These are phyloP conservation scores for Crematogaster levior DNA, from an alignment of 2,888 invertebrate species.

Conservation along the genomic window DNA sequence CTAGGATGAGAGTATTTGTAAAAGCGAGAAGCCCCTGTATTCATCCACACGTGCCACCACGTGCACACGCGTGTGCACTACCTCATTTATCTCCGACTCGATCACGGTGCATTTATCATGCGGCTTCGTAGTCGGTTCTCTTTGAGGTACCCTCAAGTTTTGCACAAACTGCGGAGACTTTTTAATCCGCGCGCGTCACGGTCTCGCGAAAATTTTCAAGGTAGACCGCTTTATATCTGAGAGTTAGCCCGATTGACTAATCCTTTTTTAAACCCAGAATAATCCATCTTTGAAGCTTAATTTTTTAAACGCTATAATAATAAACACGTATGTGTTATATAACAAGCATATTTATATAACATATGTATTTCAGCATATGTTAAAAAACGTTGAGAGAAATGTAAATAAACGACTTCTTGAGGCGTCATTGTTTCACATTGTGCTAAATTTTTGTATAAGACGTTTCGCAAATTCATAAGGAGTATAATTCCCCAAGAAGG, in stretches of 20 bases:
- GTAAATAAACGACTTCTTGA: neutral
- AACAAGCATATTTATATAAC: neutral
- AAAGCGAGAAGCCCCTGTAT: neutral
- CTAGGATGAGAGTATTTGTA: constrained; percentile 34
- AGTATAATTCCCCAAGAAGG: no score
- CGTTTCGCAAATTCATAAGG: neutral
- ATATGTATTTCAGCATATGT: neutral
- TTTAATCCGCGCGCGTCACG: constrained; percentile 38
- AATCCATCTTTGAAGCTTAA: neutral
- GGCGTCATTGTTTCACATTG: neutral
- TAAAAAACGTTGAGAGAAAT: neutral
- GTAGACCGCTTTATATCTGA: neutral
- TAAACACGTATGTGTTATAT: neutral
- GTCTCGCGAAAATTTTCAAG: constrained; percentile 3
- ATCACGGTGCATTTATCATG: constrained; percentile 53
- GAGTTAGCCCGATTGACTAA: neutral
- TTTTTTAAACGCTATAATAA: neutral
- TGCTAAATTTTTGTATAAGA: neutral
- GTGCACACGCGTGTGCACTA: constrained; percentile 10
- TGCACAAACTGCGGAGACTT: constrained; percentile 39
- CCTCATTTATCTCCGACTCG: constrained; percentile 55
- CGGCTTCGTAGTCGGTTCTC: constrained; percentile 20
- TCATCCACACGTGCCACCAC: neutral
- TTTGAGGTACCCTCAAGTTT: constrained; percentile 39
- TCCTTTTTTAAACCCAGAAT: neutral